Evolutionary conservation across 2,888 invertebrate species (phyloP).

Genomic region (Yponomeuta plumbellus): DNA sequence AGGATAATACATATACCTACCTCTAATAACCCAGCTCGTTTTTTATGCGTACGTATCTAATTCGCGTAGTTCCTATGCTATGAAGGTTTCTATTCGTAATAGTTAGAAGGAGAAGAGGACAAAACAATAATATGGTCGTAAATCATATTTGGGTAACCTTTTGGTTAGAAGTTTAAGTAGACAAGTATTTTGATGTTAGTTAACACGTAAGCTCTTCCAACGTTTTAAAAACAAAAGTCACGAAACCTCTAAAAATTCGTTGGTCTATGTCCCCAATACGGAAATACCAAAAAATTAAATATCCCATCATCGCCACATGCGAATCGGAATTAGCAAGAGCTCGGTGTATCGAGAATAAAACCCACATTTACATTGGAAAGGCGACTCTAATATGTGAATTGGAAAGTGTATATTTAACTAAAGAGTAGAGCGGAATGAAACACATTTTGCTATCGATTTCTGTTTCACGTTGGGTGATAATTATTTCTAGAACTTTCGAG

Average conservation of each 20-base stretch:
- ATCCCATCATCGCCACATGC: slow-evolving; percentile 57
- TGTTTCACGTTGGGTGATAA: not conserved
- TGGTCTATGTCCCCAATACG: slow-evolving; percentile 37
- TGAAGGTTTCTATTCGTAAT: no score
- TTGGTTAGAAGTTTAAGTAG: no score
- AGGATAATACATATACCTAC: not conserved
- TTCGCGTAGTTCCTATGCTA: no score
- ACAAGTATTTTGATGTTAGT: not conserved
- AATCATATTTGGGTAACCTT: no score
- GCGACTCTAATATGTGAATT: not conserved
- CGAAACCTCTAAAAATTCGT: slow-evolving; percentile 23
- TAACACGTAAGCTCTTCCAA: not conserved
- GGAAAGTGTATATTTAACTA: not conserved
- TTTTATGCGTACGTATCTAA: no score
- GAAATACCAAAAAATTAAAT: slow-evolving; percentile 57
- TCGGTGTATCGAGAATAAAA: slow-evolving; percentile 40
- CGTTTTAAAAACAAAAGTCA: not conserved
- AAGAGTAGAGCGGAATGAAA: not conserved
- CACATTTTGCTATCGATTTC: slow-evolving; percentile 13
- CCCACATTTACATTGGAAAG: slow-evolving; percentile 34
- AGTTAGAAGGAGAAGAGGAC: no score
- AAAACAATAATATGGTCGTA: no score
- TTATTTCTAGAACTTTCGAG: slow-evolving; percentile 1
- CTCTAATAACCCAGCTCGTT: no score
- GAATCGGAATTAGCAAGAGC: slow-evolving; percentile 56